These are phyloP conservation scores for Psilopogon haemacephalus DNA, from an alignment of 2,113 vertebrate genomes.

Conservation along the genomic window DNA sequence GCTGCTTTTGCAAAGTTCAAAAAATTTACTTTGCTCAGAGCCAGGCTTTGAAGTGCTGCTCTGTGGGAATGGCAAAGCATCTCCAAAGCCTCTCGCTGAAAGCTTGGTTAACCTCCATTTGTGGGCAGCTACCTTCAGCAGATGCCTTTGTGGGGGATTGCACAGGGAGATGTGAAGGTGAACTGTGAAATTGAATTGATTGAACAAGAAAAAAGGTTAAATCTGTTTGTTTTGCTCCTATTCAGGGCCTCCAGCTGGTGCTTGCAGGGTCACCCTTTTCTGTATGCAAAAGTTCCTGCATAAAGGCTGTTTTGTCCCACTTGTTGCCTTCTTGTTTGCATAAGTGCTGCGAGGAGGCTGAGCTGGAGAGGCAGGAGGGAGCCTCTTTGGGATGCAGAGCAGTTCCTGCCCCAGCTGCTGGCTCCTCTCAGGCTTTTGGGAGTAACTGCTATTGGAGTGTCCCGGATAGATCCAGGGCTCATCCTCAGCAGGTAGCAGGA, in stretches of 20 bases:
- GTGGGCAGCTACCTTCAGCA: slow-evolving; percentile 27
- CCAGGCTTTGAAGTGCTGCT: slow-evolving; percentile 53
- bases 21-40: slow-evolving; percentile 40
- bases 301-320: slow-evolving; percentile 25
- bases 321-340: slow-evolving; percentile 24
- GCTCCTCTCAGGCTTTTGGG: not conserved
- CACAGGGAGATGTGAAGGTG: slow-evolving; percentile 1
- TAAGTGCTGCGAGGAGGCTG: not conserved
- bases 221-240: slow-evolving; percentile 11
- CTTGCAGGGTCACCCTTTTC: slow-evolving; percentile 20
- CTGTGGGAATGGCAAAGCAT: slow-evolving; percentile 23
- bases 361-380: not conserved
- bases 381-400: slow-evolving; percentile 22
- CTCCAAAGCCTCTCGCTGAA: not conserved
- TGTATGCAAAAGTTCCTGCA: not conserved
- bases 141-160: not conserved
- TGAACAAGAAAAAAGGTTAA: slow-evolving; percentile 12
- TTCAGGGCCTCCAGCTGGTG: slow-evolving; percentile 29
- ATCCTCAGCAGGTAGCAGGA: not conserved
- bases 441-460: not conserved
- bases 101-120: slow-evolving; percentile 17
- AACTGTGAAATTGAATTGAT: not conserved
- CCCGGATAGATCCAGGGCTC: not conserved
- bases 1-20: slow-evolving; percentile 33
- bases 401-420: not conserved